These are phyloP conservation scores for Sipha flava DNA, from an alignment of 1,140 invertebrate species.

Conservation along the genomic window DNA sequence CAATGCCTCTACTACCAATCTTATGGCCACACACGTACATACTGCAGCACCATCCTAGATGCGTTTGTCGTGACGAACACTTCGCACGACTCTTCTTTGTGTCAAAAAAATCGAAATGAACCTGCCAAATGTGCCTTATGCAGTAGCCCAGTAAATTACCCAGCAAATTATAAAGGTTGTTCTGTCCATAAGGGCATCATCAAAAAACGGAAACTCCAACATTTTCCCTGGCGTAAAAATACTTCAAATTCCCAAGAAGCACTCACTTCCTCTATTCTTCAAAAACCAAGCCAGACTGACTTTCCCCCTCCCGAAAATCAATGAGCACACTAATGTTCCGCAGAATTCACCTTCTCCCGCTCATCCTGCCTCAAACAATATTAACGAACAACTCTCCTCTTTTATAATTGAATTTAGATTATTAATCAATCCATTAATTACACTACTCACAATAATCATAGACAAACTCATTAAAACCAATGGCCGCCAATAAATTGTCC, in stretches of 20 bases:
- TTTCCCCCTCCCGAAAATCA: not conserved
- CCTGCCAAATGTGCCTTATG: conserved; percentile 33
- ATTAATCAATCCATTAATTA: too few relatives aligned
- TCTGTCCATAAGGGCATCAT: not conserved
- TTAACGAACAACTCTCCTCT: not conserved
- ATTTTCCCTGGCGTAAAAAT: too few relatives aligned
- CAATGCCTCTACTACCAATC: conserved; percentile 36
- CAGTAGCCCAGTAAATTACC: not conserved
- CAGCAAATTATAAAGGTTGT: not conserved
- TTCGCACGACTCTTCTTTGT: conserved; percentile 42
- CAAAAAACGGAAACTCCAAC: too few relatives aligned
- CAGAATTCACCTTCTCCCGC: not conserved
- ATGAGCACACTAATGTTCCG: too few relatives aligned
- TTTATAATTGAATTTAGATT: too few relatives aligned
- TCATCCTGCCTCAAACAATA: not conserved
- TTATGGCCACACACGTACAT: conserved; percentile 38
- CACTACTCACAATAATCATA: not conserved
- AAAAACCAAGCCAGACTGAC: not conserved
- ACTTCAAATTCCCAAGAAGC: too few relatives aligned
- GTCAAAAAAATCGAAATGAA: conserved; percentile 39
- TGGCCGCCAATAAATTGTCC: too few relatives aligned
- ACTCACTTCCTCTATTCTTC: not conserved
- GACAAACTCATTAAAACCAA: not conserved
- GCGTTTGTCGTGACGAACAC: conserved; percentile 43
- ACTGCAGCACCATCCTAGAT: conserved; percentile 39